Evolutionary conservation across 1,140 invertebrate genomes (phyloP).

Genomic region (Aphidius gifuensis): DNA sequence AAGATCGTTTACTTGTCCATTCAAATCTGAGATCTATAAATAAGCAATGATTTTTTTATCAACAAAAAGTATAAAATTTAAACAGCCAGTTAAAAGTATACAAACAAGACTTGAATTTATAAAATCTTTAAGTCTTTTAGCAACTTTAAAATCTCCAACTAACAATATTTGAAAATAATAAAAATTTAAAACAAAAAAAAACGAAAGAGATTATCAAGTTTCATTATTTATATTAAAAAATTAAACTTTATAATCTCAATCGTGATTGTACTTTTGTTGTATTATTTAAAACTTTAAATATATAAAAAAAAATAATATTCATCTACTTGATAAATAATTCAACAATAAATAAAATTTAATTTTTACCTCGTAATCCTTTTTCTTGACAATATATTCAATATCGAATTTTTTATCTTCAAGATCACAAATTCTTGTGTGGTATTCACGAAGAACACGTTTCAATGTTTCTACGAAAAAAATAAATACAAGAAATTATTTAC

Average conservation of each 20-base stretch:
- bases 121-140: background rate
- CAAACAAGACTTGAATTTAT: too few species aligned
- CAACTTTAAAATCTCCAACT: background rate
- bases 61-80: background rate
- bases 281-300: too few species aligned
- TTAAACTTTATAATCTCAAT: background rate
- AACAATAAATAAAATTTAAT: conserved; percentile 20
- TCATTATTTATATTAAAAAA: background rate
- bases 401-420: conserved; percentile 97
- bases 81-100: background rate
- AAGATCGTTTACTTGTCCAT: conserved; percentile 99
- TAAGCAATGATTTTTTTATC: background rate
- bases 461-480: conserved; percentile 56
- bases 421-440: conserved; percentile 80
- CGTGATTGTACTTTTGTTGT: too few species aligned
- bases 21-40: conserved; percentile 91
- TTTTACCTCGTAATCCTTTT: conserved; percentile 91
- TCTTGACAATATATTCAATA: conserved; percentile 94
- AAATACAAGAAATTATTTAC: conserved; percentile 21
- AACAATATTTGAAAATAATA: too few species aligned
- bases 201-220: background rate
- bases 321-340: too few species aligned
- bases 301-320: too few species aligned
- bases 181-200: too few species aligned
- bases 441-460: conserved; percentile 78